Percentiles rank a stretch among this genome's conserved stretches.
Conservation (phyloP, 2,113 vertebrate genomes). For the Hiodon alosoides region DNA sequence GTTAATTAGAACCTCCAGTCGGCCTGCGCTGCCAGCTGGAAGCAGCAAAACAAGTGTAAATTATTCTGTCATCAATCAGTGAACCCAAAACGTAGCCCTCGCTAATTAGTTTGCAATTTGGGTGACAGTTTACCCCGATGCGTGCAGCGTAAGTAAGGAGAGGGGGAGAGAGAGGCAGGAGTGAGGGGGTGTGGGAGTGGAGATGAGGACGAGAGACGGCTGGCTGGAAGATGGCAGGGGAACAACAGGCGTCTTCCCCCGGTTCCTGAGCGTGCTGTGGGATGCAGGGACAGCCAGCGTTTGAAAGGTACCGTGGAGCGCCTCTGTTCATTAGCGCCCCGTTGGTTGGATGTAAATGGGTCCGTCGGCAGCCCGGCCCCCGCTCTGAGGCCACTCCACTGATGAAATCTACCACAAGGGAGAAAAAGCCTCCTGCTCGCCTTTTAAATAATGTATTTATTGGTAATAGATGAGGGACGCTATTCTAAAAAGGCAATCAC, state of each 20-base stretch:
- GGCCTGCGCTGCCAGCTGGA: conserved; percentile 89
- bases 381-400: conserved; percentile 68
- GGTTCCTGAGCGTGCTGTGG: conserved; percentile 47
- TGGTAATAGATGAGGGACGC: conserved; percentile 77
- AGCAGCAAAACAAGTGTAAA: conserved; percentile 97
- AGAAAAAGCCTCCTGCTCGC: conserved; percentile 27
- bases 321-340: conserved; percentile 83
- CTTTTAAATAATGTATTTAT: conserved; percentile 78
- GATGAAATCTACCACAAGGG: conserved; percentile 64
- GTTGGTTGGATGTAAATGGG: conserved; percentile 81
- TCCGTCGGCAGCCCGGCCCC: conserved; percentile 73
- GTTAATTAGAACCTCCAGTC: conserved; percentile 91
- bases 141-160: conserved; percentile 69
- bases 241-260: conserved; percentile 70
- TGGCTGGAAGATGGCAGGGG: conserved; percentile 74
- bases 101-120: conserved; percentile 98
- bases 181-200: conserved; percentile 36
- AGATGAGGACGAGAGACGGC: conserved; percentile 64
- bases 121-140: conserved; percentile 95
- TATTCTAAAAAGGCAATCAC: conserved; percentile 79
- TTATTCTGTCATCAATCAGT: conserved; percentile 99
- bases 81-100: conserved; percentile 89
- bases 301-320: conserved; percentile 77
- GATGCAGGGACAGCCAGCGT: conserved; percentile 70
- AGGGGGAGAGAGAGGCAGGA: conserved; percentile 34